Evolutionary conservation across 2,113 vertebrate genomes (phyloP), one percentile per base, ranked within the genome.

Genomic region (Nothocercus julius): DNA sequence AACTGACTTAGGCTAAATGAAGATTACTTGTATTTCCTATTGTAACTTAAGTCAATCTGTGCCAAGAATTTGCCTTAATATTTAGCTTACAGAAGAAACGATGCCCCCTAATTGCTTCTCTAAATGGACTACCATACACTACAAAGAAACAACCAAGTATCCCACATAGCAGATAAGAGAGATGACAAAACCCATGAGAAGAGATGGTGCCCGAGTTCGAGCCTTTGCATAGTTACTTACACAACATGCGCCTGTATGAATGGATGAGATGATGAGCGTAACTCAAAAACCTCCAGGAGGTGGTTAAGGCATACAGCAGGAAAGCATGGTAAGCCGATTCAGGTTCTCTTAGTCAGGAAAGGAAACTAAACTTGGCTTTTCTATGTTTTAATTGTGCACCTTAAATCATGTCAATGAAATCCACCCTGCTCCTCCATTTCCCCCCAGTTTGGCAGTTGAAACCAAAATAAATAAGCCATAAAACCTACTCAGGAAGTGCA

Each of bases 81-180:
- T 69, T 92, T 44, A 80, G 19, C 75, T 77, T 73, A 85, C 8
- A 66, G 25, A 85, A 69, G 34, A 92, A 87, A 76, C 9, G 1
- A 40, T 24, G 22, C 27, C 30, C 49, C n/a, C 72, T 68, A 80
- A 68, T 30, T 80, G 58, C 25, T 68, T 38, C 27, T 68, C 15
- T 40, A 85, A 88, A 56, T 51, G 4, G 32, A 21, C 21, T 13
- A 69, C 12, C 18, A 9, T 1, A 27, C 4, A n/a, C 5, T 1
- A 2, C 56, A 89, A 38, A 0, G 0, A 45, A 83, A 77, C 0
- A 0, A 54, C 20, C 25, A 54, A 75, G 17, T 58, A 68, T 51
- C 69, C 30, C 11, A 74, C 32, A 61, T 0, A 0, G 44, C 5
- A 66, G 40, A 58, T 22, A 18, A 81, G 21, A 80, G 88, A 77